Conservation (phyloP, 2,113 vertebrate genomes). For the Istiophorus platypterus region DNA sequence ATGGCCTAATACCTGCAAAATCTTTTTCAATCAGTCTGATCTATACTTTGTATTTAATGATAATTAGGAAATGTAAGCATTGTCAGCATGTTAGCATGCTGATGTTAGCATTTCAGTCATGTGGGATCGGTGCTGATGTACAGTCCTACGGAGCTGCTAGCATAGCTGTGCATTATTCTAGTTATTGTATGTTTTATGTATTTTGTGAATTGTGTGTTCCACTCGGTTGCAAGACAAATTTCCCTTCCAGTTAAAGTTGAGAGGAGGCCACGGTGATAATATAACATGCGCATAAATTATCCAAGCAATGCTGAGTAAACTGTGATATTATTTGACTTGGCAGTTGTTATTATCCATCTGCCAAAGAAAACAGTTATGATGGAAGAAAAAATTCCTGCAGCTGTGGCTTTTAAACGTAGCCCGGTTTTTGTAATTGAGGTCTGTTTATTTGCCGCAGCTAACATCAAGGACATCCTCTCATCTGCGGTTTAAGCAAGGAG, state of each 20-base stretch:
- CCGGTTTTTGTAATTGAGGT: conserved; percentile 59
- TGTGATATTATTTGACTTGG: neutral
- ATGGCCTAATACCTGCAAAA: neutral
- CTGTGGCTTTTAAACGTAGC: conserved; percentile 22
- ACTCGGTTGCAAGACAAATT: conserved; percentile 5
- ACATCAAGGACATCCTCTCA: conserved; percentile 70
- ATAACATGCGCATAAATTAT: neutral
- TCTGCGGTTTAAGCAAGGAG: conserved; percentile 50
- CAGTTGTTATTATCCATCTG: neutral
- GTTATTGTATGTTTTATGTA: neutral
- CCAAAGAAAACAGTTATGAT: conserved; percentile 9
- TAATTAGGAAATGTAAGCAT: neutral
- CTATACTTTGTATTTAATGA: neutral
- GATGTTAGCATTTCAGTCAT: too few species aligned
- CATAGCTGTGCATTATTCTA: neutral
- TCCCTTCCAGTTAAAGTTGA: conserved; percentile 12
- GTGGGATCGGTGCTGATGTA: too few species aligned
- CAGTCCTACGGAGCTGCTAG: neutral
- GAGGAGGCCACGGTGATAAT: conserved; percentile 17
- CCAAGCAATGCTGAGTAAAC: conserved; percentile 5
- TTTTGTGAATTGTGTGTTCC: neutral
- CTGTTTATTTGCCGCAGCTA: conserved; percentile 65
- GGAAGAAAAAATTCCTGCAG: conserved; percentile 13
- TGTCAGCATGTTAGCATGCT: neutral
- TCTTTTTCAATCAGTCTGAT: neutral